These are phyloP conservation scores for Cepphus grylle DNA, from an alignment of 2,113 vertebrate species.

Conservation along the genomic window DNA sequence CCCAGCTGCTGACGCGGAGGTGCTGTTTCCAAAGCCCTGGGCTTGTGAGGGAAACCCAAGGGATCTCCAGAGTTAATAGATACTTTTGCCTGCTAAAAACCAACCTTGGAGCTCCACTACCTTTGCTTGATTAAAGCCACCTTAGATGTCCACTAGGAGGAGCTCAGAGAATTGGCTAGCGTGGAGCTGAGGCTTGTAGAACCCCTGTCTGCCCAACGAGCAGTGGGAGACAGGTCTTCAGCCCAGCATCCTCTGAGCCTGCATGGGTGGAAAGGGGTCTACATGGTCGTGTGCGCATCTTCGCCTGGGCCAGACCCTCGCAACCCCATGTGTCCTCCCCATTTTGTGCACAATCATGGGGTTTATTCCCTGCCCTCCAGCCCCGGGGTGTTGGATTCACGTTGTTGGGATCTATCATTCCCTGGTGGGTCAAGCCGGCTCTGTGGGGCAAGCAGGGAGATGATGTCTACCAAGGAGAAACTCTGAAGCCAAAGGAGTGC, in stretches of 20 bases:
- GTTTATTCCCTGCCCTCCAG: not conserved
- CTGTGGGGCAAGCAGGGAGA: not conserved
- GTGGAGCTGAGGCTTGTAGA: not conserved
- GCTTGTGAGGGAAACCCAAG: not conserved
- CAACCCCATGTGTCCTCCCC: not conserved
- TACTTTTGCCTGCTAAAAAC: not conserved
- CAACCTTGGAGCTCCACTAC: not conserved
- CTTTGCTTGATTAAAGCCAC: not conserved
- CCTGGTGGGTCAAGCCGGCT: too few relatives aligned
- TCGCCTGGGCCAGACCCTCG: not conserved
- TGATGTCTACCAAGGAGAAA: not conserved
- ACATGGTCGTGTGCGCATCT: accelerated
- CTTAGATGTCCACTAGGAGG: not conserved
- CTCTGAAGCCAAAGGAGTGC: not conserved
- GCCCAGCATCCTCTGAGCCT: too few relatives aligned
- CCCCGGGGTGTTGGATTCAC: not conserved
- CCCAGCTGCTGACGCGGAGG: not conserved
- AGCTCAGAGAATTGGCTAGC: not conserved
- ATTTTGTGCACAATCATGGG: not conserved
- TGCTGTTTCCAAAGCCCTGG: not conserved
- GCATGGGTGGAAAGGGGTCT: not conserved
- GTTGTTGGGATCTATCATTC: not conserved
- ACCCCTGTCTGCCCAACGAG: too few relatives aligned
- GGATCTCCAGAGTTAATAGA: not conserved
- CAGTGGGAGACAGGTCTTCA: too few relatives aligned